Evolutionary conservation across 2,113 vertebrate genomes (phyloP), one percentile per base, ranked within the genome.

Genomic region (Isichthys henryi): DNA sequence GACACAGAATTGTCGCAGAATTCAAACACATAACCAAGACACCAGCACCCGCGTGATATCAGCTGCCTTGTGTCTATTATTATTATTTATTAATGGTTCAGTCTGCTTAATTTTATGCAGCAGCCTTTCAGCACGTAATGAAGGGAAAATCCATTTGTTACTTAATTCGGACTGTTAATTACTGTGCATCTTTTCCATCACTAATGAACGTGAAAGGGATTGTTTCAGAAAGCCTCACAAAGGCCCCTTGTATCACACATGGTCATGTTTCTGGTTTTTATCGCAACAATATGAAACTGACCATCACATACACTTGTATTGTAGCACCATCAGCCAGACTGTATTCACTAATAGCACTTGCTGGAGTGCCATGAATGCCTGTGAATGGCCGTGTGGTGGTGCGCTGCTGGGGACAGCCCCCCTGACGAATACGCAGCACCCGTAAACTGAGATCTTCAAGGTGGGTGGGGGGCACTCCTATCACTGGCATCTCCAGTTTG

Each of bases 131-230:
- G 48, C 27, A 17, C 17, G 7, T 31, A 50, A 53, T 53, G 85
- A 86, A 86, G 53, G 27, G 49, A 27, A 53, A 86, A 86, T 86
- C 50, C 10, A 87, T 86, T 86, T 86, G 84, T n/a, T 86, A 52
- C 31, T 86, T 86, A 52, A 27, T 87, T 86, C 13, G 4, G 15
- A 87, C 13, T 87, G 10, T 56, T 87, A 53, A 87, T 87, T 87
- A 87, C 15, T 56, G 13, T 53, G 48, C 35, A 53, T 87, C 17
- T 53, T 35, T 87, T 86, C 48, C 83, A 48, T 50, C 46, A n/a
- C 83, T 87, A 56, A 87, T 87, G 31, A 87, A 53, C 1, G 23
- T 86, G 48, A 86, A 86, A 31, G 49, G 27, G 11, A 50, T 86
- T 31, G n/a, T 53, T 49, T 86, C 49, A 53, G 45, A 27, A 46